phyloP scores from a whole-genome alignment of 2,888 invertebrate species.

The Agrochola macilenta region DNA sequence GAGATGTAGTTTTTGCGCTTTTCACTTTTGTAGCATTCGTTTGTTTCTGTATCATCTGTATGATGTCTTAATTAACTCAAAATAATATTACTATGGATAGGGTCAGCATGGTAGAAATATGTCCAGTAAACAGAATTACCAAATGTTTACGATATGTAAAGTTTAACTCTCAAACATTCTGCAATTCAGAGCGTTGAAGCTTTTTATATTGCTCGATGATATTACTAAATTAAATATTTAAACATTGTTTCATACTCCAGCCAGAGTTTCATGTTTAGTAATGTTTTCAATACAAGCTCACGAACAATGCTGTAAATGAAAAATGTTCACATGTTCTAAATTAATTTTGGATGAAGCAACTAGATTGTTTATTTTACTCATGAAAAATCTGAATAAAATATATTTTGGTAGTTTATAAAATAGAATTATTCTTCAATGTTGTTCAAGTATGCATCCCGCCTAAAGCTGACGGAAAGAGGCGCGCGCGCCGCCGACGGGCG shows the following conservation, averaged over 20 bases:
- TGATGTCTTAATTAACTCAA: neutral
- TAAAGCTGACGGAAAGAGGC: slow-evolving; percentile 60
- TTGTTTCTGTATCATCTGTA: neutral
- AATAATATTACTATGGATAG: neutral
- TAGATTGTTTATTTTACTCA: neutral
- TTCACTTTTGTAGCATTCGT: neutral
- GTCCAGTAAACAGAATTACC: neutral
- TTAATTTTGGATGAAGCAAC: neutral
- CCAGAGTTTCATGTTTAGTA: slow-evolving; percentile 3
- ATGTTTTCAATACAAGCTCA: neutral
- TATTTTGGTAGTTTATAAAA: neutral
- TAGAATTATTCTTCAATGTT: neutral
- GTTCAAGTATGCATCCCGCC: slow-evolving; percentile 55
- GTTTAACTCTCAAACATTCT: neutral
- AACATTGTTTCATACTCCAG: neutral
- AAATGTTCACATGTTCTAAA: neutral
- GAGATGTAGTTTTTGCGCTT: neutral
- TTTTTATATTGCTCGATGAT: neutral
- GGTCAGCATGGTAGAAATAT: neutral
- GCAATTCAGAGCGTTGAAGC: neutral
- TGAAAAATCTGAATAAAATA: neutral
- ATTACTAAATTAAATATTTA: neutral
- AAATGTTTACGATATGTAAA: neutral
- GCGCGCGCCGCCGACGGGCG: slow-evolving; percentile 73
- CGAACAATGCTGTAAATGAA: neutral